Base-by-base conservation (phyloP, 2,888 invertebrate genomes). In the Mimumesa dahlbomi region DNA sequence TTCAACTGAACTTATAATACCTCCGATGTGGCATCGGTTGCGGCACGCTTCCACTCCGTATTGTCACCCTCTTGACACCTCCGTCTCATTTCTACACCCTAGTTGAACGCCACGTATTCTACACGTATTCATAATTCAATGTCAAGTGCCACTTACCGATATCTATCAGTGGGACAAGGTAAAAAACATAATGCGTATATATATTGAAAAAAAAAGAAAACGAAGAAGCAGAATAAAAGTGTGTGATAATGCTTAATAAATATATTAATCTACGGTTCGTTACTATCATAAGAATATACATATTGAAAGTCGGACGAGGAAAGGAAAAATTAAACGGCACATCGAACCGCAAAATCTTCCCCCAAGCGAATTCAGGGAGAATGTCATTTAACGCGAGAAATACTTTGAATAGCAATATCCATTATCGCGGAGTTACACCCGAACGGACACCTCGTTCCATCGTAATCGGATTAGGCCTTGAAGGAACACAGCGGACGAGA, bases 1-100 rank as follows among this genome's bases (percentile, higher is more conserved):
- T 87, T 87, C 86, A 80, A 84, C 84, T 77, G 82, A 86, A 87
- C 85, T 87, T 86, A 84, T 84, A 83, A 86, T 85, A 82, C 83
- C 81, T 78, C 76, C 75, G 71, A 84, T 84, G 83, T 68, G 71
- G 80, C 63, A 82, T 81, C 76, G 81, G 79, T 79, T 81, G 81
- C 77, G 83, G 84, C 85, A 85, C 83, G 80, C 81, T 84, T 76
- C 76, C 56, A 61, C 75, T 71, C 68, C 71, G 65, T 64, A 72
- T 73, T 38, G 43, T 63, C 68, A 48, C 65, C 54, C 70, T 68
- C 69, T 72, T 76, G 71, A 57, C 68, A 66, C 75, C 62, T 46
- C 54, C 72, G 58, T 62, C 61, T 58, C 71, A 58, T 59, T 59
- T 40, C 53, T 49, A 54, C 43, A 18, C 50, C 31, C 40, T n/a